phyloP scores from a whole-genome alignment of 2,888 invertebrate genomes.

The Spisula subtruncata region DNA sequence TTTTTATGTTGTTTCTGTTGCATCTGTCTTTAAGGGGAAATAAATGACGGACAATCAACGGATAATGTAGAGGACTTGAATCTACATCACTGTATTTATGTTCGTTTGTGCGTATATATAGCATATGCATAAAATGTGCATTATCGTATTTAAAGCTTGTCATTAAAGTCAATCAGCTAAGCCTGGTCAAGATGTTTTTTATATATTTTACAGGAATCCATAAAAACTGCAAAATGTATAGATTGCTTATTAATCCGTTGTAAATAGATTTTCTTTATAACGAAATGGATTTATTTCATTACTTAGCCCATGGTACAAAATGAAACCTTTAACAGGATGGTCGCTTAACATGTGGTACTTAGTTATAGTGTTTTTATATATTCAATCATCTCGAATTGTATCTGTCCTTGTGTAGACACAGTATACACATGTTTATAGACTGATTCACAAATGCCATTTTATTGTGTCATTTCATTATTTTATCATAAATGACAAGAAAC shows the following conservation, averaged over 20 bases:
- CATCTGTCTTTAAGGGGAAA: neutral
- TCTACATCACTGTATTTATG: neutral
- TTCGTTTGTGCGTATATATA: neutral
- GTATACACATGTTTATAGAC: neutral
- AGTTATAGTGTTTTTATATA: too few relatives aligned
- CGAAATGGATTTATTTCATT: too few relatives aligned
- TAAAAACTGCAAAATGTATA: too few relatives aligned
- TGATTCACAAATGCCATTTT: neutral
- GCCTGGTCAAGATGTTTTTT: neutral
- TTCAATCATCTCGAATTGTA: neutral
- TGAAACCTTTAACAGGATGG: too few relatives aligned
- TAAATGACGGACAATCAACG: neutral
- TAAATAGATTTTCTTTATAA: too few relatives aligned
- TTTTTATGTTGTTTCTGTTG: neutral
- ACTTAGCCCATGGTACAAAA: too few relatives aligned
- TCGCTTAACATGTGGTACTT: too few relatives aligned
- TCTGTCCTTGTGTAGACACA: neutral
- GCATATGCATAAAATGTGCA: neutral
- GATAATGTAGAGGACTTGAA: neutral
- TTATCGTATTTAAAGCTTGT: neutral
- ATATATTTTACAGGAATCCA: too few relatives aligned
- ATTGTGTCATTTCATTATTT: neutral
- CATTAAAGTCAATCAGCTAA: neutral
- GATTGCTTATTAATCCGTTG: too few relatives aligned
- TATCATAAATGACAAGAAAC: conserved; percentile 27